Evolutionary conservation across 2,113 vertebrate genomes (phyloP), one percentile per base, ranked within the genome.

Genomic region (Rissa tridactyla): DNA sequence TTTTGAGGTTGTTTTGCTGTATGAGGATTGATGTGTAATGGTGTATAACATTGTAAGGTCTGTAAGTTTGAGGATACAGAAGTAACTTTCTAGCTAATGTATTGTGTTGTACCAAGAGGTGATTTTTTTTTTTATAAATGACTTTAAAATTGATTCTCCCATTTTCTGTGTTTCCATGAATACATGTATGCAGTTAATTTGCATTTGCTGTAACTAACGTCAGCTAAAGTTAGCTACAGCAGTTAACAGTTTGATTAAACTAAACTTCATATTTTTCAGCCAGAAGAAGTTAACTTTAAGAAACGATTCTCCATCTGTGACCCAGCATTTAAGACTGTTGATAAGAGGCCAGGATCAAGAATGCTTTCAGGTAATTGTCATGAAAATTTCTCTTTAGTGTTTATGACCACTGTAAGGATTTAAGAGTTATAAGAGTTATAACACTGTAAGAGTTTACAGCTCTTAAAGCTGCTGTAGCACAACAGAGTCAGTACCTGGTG

Each of bases 271-370:
- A 30, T 94, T 96, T 97, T 97, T 82, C 91, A 99, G 99, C 89
- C 98, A 99, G 96, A 99, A 99, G 98, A 99, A 99, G 95, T 96
- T 99, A 94, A 98, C 98, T 73, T 97, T 99, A 29, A 98, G 99
- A 95, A 99, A 99, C 95, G 99, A 98, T 94, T 99, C 99, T 14
- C 55, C 97, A 6, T 97, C 90, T 58, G 66, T 92, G 83, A 97
- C 98, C 17, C 99, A 99, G 61, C 98, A 99, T 90, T 98, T 99
- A 62, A 98, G 99, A 49, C 84, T 99, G 46, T 95, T 99, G 49
- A 99, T 99, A 92, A 98, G 98, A 93, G 99, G 99, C 91, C 99
- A 99, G 92, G 99, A 99, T 98, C 99, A 99, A 82, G 99, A 99
- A 88, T 99, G 99, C 95, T 99, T 99, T 98, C 99, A 99, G 99